Evolutionary conservation across 2,888 invertebrate species (phyloP).

Genomic region (Smittia aterrima): DNA sequence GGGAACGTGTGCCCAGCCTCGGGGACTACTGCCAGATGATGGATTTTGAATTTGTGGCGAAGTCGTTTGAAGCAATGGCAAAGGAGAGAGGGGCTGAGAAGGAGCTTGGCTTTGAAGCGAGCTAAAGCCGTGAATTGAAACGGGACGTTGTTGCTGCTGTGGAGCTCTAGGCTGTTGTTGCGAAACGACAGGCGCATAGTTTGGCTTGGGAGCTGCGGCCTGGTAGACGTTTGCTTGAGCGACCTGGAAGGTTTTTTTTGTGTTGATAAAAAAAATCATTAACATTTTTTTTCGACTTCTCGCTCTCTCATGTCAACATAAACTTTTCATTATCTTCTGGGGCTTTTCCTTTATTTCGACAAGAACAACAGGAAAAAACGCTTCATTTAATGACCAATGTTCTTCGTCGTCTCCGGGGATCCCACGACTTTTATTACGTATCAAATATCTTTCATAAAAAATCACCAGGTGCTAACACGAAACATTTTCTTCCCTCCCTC

Average conservation of each 20-base stretch:
- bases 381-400: constrained; percentile 28
- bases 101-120: constrained; percentile 24
- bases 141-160: constrained; percentile 25
- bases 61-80: constrained; percentile 40
- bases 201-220: constrained; percentile 41
- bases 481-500: background rate
- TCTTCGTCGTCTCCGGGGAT: constrained; percentile 9
- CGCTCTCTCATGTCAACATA: background rate
- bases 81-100: constrained; percentile 43
- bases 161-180: constrained; percentile 32
- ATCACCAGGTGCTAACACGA: constrained; percentile 23
- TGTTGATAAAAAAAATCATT: background rate
- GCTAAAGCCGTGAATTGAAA: constrained; percentile 32
- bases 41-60: constrained; percentile 31
- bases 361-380: background rate
- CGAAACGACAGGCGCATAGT: constrained; percentile 27
- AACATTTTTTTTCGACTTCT: background rate
- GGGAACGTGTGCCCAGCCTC: constrained; percentile 55
- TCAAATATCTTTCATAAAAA: constrained; percentile 30
- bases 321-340: constrained; percentile 33
- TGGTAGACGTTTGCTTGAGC: background rate
- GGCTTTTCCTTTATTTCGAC: background rate
- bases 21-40: constrained; percentile 44
- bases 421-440: constrained; percentile 30
- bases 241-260: constrained; percentile 16